phyloP scores from a whole-genome alignment of 2,797 vertebrate genomes.

The Phataginus tricuspis region DNA sequence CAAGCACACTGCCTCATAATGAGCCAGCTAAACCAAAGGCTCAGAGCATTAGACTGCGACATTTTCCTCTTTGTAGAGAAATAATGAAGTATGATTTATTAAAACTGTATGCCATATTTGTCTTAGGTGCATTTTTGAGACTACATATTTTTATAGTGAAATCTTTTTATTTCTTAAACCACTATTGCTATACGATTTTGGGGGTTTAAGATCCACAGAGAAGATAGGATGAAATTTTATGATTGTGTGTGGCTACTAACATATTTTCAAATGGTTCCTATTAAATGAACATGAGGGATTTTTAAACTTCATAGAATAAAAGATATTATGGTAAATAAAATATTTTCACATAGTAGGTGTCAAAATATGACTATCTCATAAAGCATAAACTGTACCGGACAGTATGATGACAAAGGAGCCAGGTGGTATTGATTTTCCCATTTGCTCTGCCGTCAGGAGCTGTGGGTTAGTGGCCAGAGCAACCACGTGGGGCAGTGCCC shows the following conservation, averaged over 20 bases:
- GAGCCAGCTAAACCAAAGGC: background rate
- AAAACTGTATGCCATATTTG: background rate
- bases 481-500: accelerated
- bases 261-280: background rate
- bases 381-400: background rate
- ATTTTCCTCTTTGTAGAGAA: background rate
- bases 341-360: background rate
- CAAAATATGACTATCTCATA: background rate
- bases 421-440: too few species aligned
- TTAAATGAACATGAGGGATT: background rate
- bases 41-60: background rate
- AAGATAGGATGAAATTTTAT: background rate
- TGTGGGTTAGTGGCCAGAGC: accelerated
- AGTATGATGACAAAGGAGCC: background rate
- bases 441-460: background rate
- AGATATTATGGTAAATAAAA: background rate
- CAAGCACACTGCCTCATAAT: background rate
- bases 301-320: background rate
- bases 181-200: background rate
- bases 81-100: background rate
- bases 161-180: background rate
- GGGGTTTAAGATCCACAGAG: background rate
- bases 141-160: background rate
- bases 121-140: background rate
- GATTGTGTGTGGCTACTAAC: background rate